Base-by-base conservation (phyloP, 2,113 vertebrate species). In the Seriola rivoliana region DNA sequence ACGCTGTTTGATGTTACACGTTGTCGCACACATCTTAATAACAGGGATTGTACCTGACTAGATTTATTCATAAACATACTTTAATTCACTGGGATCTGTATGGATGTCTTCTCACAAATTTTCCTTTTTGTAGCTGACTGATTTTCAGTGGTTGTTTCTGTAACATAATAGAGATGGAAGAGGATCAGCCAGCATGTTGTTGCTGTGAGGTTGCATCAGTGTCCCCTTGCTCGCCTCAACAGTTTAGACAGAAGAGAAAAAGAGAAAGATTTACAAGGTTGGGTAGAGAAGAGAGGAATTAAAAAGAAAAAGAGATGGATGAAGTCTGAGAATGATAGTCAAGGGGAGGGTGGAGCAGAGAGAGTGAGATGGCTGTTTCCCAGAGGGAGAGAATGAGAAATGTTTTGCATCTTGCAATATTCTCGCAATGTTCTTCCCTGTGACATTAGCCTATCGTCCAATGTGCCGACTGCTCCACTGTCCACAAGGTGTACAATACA, bases 141-240 rank as follows among this genome's bases (percentile, higher is more conserved):
- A 8, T 13, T 65, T 48, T 72, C 38, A 25, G 14, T 25, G 42
- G 21, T 36, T 59, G 34, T 9, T 70, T 13, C 36, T 13, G n/a
- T 7, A 73, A 34, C 36, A 12, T 29, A 2, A 58, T 36, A n/a
- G 3, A 21, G 42, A 46, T 55, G 13, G 55, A 62, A 36, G 16
- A 29, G 16, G 14, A 58, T 54, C 50, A 57, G 67, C 16, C 63
- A 46, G 9, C 1, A 40, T 3, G 36, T 4, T 70, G 81, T 87
- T 88, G 58, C 81, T 55, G 54, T 14, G 29, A 58, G 64, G 48
- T 85, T 87, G 68, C 86, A 66, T 87, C 84, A 87, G 66, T 54
- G 81, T 78, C 69, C 69, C 60, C 36, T 62, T 16, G 25, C 57
- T 48, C 71, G 59, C 52, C 71, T 82, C 74, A 75, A 60, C 48